Conservation (phyloP, 2,888 invertebrate genomes). For the Hydrotaea diabolus region DNA sequence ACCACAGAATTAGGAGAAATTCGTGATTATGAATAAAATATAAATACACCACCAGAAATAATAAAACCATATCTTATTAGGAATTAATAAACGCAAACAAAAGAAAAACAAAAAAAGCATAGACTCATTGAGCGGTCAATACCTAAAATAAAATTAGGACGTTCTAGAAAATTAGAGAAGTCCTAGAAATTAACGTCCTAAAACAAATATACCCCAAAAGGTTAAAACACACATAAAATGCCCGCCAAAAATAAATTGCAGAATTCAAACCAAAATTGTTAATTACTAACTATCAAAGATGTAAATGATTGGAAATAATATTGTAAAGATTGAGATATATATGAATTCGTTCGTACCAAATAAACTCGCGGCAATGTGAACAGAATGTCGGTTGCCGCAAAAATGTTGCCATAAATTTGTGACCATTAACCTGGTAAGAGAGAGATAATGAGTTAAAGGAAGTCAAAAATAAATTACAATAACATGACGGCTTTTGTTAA, state of each 20-base stretch:
- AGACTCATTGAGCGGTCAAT: constrained; percentile 29
- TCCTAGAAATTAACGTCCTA: neutral
- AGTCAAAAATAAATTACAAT: constrained; percentile 2
- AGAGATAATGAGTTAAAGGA: constrained; percentile 1
- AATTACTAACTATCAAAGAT: constrained; percentile 66
- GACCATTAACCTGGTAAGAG: constrained; percentile 88
- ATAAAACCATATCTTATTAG: constrained; percentile 16
- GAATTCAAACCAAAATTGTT: constrained; percentile 71
- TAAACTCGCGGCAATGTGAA: constrained; percentile 99
- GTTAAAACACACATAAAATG: constrained; percentile 37
- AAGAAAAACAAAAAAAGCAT: constrained; percentile 51
- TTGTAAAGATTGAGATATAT: constrained; percentile 8
- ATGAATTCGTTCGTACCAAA: constrained; percentile 88
- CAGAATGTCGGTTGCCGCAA: constrained; percentile 99
- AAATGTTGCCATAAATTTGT: constrained; percentile 99
- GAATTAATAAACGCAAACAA: constrained; percentile 44
- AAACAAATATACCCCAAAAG: constrained; percentile 48
- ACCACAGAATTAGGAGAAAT: constrained; percentile 52
- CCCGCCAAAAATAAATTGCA: constrained; percentile 52
- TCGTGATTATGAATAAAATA: constrained; percentile 26
- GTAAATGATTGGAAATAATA: constrained; percentile 41
- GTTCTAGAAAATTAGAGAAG: too few relatives aligned
- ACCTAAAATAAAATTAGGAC: constrained; percentile 47
- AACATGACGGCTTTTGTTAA: too few relatives aligned
- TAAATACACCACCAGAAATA: constrained; percentile 53